These are phyloP conservation scores for Acleris laterana DNA, from an alignment of 2,888 invertebrate species.

Conservation along the genomic window DNA sequence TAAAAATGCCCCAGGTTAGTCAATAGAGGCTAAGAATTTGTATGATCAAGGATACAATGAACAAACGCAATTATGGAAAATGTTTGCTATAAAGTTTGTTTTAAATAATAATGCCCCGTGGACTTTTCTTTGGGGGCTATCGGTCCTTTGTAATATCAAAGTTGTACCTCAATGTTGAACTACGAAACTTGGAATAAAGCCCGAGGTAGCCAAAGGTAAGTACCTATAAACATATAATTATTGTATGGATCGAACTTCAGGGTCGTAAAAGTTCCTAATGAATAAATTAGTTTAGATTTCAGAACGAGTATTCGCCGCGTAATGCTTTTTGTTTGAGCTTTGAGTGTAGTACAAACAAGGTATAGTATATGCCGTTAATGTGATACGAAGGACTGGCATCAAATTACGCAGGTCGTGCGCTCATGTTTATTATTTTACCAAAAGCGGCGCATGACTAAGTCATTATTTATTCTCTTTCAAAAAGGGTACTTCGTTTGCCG, in stretches of 20 bases:
- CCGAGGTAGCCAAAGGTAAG: background rate
- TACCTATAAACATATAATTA: conserved; percentile 27
- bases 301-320: conserved; percentile 9
- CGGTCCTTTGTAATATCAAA: conserved; percentile 30
- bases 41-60: conserved; percentile 22
- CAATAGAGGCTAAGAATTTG: background rate
- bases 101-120: conserved; percentile 21
- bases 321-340: conserved; percentile 21
- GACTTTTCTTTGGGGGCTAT: conserved; percentile 15
- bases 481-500: background rate
- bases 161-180: conserved; percentile 10
- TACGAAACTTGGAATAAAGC: conserved; percentile 20
- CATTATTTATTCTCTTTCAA: background rate
- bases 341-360: conserved; percentile 3
- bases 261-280: conserved; percentile 23
- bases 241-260: conserved; percentile 10
- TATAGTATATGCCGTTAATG: conserved; percentile 15
- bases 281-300: conserved; percentile 15
- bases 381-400: conserved; percentile 16
- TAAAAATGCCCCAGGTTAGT: conserved; percentile 4
- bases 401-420: conserved; percentile 14
- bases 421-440: conserved; percentile 18
- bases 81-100: conserved; percentile 30
- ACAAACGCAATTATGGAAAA: conserved; percentile 15
- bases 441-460: conserved; percentile 13